A percentile compares a stretch with the other conserved stretches of the same genome.
phyloP scores from a whole-genome alignment of 2,797 vertebrate genomes.

The Huso huso region DNA sequence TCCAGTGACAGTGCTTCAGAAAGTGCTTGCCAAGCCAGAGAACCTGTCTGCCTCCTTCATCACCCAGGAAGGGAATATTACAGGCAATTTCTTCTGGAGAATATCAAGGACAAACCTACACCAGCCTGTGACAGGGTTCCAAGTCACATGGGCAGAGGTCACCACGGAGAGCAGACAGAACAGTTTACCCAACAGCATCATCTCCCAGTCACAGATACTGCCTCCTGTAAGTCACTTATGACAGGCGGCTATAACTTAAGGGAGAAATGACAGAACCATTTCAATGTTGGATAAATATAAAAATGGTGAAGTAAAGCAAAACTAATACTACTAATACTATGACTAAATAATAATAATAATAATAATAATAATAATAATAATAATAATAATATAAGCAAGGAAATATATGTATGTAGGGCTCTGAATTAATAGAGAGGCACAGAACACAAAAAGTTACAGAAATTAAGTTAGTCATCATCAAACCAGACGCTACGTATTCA shows the following conservation, averaged over 20 bases:
- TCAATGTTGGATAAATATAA: too few species aligned
- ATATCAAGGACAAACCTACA: constrained; percentile 61
- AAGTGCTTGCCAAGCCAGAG: constrained; percentile 81
- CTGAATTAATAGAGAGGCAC: too few species aligned
- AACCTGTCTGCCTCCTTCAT: constrained; percentile 84
- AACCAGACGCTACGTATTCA: too few species aligned
- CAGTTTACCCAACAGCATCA: constrained; percentile 88
- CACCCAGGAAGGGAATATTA: constrained; percentile 76
- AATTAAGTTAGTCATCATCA: too few species aligned
- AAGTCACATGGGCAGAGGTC: constrained; percentile 92
- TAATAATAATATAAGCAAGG: too few species aligned
- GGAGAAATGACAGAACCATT: too few species aligned
- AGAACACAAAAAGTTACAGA: too few species aligned
- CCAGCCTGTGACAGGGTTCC: constrained; percentile 82
- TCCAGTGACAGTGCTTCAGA: constrained; percentile 51
- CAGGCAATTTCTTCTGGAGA: constrained; percentile 83
- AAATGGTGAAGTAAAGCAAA: too few species aligned
- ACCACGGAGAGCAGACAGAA: constrained; percentile 82
- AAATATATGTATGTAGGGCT: too few species aligned
- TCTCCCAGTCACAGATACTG: constrained; percentile 88
- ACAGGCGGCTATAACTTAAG: neutral
- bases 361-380: too few species aligned
- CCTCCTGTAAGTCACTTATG: constrained; percentile 65
- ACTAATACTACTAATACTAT: too few species aligned
- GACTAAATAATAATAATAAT: too few species aligned